Base-by-base conservation (phyloP, 2,113 vertebrate species). In the Bubo blakistoni region DNA sequence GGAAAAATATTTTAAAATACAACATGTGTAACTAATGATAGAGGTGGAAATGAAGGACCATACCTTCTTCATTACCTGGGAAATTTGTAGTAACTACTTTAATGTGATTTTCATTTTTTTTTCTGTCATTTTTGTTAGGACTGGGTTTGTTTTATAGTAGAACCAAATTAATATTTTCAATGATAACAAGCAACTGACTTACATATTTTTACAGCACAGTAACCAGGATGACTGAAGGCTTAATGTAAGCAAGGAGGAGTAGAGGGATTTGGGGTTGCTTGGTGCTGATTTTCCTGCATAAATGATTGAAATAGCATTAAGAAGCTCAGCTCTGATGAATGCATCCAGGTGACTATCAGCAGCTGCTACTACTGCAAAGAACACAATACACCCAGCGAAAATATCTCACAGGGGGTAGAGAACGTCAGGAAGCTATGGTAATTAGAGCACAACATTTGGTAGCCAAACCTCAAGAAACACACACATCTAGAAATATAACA, bases 1-100 rank as follows among this genome's bases (percentile, higher is more conserved):
- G 91, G 88, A 97, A 97, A 97, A 98, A 95, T 89, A 93, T 92
- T 93, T 95, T 92, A 95, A 97, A 96, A 94, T 95, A 97, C 94
- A 96, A 93, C 97, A 98, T 96, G 94, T 98, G 96, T 94, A 93
- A 94, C 58, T 88, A 92, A 94, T 92, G 69, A 69, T 46, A 79
- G 91, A 79, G 77, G 54, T 97, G 88, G 96, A 96, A 96, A 92
- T 80, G 96, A 96, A 96, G 88, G 89, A 30, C 85, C 65, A 65
- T 91, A 76, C 52, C 65, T 92, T 94, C 82, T 92, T 95, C 61
- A 42, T 93, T 88, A 84, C 83, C 77, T 94, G 62, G 61, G 83
- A 96, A 94, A 81, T 63, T 91, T 95, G 40, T 66, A 79, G 62
- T 95, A 90, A 88, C 79, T 89, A 18, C 44, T 89, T 85, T 84